Conservation (phyloP, 2,113 vertebrate genomes). For the Indicator maculatus region DNA sequence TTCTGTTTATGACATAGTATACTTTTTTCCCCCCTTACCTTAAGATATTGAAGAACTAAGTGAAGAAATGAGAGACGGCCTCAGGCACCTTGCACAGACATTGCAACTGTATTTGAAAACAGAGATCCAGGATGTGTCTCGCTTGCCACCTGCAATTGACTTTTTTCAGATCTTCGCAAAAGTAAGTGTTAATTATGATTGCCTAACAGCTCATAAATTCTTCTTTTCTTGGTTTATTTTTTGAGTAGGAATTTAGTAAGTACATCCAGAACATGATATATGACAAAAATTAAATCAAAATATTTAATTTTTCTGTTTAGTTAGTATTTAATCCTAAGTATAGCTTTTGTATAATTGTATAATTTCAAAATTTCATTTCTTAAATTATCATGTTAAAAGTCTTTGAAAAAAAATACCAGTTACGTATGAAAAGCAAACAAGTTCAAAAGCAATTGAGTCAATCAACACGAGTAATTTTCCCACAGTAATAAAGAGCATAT, state of each 20-base stretch:
- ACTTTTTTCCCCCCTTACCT: slow-evolving; percentile 3
- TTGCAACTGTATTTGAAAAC: slow-evolving; percentile 85
- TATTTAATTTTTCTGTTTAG: neutral
- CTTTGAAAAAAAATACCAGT: neutral
- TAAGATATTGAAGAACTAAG: slow-evolving; percentile 84
- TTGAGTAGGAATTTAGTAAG: neutral
- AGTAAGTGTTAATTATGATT: slow-evolving; percentile 78
- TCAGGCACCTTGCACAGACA: slow-evolving; percentile 83
- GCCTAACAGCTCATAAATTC: slow-evolving; percentile 42
- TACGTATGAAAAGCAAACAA: neutral
- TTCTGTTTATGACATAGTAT: slow-evolving; percentile 11
- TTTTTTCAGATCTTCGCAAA: slow-evolving; percentile 88
- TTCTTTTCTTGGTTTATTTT: slow-evolving; percentile 1
- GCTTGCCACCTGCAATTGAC: slow-evolving; percentile 81
- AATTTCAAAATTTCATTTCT: neutral
- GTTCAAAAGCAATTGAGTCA: neutral
- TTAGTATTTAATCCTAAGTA: neutral
- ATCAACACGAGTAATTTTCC: neutral
- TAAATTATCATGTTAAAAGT: neutral
- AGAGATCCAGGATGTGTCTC: slow-evolving; percentile 77
- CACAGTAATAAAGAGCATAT: neutral
- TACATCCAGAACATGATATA: neutral
- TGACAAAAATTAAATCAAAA: neutral
- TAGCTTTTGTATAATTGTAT: neutral
- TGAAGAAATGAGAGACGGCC: slow-evolving; percentile 89